These are phyloP conservation scores for Nyctibius grandis DNA, from an alignment of 2,797 vertebrate species.

Conservation along the genomic window DNA sequence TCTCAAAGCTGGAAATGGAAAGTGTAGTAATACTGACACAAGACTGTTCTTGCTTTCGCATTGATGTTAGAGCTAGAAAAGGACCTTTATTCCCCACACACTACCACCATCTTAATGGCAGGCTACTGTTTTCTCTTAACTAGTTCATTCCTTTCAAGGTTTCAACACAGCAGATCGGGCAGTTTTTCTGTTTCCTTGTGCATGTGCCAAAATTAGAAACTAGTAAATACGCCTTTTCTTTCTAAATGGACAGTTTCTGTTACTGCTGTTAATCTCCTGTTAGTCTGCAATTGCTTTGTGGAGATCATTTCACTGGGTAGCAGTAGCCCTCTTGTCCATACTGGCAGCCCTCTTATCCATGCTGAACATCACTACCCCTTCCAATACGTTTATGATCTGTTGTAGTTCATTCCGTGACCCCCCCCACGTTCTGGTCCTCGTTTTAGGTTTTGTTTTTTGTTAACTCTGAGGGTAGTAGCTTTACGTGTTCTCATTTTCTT, in stretches of 20 bases:
- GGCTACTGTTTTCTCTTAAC: neutral
- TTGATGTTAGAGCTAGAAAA: neutral
- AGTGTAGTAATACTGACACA: accelerated
- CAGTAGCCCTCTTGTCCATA: neutral
- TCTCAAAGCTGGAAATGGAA: neutral
- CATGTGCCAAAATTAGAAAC: neutral
- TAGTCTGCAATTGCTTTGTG: neutral
- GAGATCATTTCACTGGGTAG: neutral
- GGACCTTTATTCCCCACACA: neutral
- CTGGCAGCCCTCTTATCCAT: neutral
- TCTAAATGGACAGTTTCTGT: neutral
- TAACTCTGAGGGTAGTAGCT: neutral
- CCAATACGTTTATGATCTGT: neutral
- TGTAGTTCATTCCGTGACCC: neutral
- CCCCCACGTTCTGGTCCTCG: neutral
- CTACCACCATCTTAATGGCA: neutral
- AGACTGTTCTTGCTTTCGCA: neutral
- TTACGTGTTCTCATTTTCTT: neutral
- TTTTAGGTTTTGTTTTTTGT: neutral
- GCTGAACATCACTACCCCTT: neutral
- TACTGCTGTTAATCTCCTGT: neutral
- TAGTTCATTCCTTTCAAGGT: neutral
- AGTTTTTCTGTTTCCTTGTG: neutral
- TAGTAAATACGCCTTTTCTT: neutral
- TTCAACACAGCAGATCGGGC: neutral